Evolutionary conservation across 53 echinoderm and acorn worm species (phyloP), one percentile per base, ranked within the genome.

Genomic region (Mesocentrotus franciscanus): DNA sequence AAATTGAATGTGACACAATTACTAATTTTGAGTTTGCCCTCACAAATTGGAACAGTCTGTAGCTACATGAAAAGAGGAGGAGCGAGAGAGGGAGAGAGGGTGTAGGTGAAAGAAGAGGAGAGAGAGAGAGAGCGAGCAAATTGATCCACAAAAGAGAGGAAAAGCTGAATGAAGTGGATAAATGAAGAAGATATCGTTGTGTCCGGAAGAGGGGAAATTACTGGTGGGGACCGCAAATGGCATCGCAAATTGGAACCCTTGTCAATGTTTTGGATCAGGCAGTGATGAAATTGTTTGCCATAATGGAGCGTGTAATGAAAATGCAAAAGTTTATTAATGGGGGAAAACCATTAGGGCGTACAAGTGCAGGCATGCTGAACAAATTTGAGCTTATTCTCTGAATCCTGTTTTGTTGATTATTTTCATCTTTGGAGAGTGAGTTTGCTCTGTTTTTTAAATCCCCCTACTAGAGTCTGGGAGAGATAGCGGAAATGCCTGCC

Each of bases 251-350:
- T 92, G 92, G 92, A 92, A 70, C 92, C 92, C 92, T 92, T 92
- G 92, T 92, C 92, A 92, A 92, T 92, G 92, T 92, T 92, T 92
- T 92, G 39, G 64, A 92, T 92, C 92, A 64, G 92, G 92, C 71
- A 32, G 61, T 92, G 92, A 66, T 92, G 66, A 92, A 92, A 92
- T 92, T 92, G 62, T 92, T 39, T 59, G 92, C 92, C 92, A 92
- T 92, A 92, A 92, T 92, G 92, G 92, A 92, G 68, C 4, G 68
- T 9, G 92, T 92, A 92, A 92, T 92, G 92, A 68, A 92, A 92
- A 92, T 92, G 92, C 92, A 92, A 61, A 92, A 92, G 92, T 92
- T 92, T 92, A 92, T 92, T 92, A 92, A 92, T 92, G 92, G 92
- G 92, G 92, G 92, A 92, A 92, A 92, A 66, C 92, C 92, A 92